Conservation (phyloP, 35 echinoderm and acorn worm genomes). For the Lytechinus variegatus region DNA sequence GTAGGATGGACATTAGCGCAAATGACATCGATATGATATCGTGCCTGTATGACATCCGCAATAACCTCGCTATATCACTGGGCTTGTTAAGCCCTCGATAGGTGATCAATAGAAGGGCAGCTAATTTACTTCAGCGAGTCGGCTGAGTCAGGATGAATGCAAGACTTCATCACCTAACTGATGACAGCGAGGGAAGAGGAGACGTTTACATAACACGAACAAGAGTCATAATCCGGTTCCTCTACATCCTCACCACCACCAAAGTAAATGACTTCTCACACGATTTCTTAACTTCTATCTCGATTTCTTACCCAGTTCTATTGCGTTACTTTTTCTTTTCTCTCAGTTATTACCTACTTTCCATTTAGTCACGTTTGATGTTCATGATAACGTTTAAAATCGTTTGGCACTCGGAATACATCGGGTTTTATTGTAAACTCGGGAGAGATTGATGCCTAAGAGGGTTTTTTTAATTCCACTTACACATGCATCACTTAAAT, state of each 20-base stretch:
- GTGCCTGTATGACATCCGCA: neutral
- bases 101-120: constrained; percentile 19
- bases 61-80: neutral
- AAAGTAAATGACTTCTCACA: neutral
- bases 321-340: neutral
- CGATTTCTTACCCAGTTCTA: neutral
- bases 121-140: constrained; percentile 1
- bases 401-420: neutral
- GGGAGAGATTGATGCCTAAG: neutral
- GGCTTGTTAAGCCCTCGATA: neutral
- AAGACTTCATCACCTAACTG: neutral
- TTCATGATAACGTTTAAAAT: neutral
- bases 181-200: neutral
- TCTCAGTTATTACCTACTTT: neutral
- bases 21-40: constrained; percentile 31
- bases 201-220: neutral
- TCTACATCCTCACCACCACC: neutral
- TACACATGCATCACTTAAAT: neutral
- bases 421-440: neutral
- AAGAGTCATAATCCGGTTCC: neutral
- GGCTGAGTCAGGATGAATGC: constrained; percentile 29
- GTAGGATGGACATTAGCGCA: neutral
- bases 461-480: neutral
- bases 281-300: neutral
- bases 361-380: neutral